These are phyloP conservation scores for Rhynchophorus ferrugineus DNA, from an alignment of 1,140 invertebrate species.

Conservation along the genomic window DNA sequence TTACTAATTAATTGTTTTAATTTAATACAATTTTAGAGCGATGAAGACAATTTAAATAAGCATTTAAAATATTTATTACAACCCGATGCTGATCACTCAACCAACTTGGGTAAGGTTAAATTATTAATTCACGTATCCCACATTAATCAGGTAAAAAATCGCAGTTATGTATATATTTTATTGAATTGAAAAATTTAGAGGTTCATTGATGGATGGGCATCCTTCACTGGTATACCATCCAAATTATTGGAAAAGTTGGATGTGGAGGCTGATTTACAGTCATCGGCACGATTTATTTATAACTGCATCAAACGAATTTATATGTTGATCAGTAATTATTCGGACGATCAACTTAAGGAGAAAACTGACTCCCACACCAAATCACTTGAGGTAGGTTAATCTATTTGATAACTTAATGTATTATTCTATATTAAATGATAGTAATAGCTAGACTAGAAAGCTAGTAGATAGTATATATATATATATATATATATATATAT, in stretches of 20 bases:
- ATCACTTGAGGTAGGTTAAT: not conserved
- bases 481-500: too few species aligned
- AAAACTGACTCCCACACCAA: not conserved
- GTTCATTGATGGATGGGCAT: constrained; percentile 21
- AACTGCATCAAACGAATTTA: constrained; percentile 26
- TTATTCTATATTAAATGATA: too few species aligned
- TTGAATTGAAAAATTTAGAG: constrained; percentile 19
- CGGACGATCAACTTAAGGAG: constrained; percentile 1
- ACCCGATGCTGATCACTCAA: not conserved
- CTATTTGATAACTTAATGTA: too few species aligned
- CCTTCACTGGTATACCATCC: constrained; percentile 15
- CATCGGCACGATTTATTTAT: constrained; percentile 15
- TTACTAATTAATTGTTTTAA: too few species aligned
- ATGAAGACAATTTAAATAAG: constrained; percentile 21
- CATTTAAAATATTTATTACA: constrained; percentile 11
- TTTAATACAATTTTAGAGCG: constrained; percentile 14
- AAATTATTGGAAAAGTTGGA: constrained; percentile 21
- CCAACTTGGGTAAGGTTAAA: constrained; percentile 1
- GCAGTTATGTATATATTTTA: too few species aligned
- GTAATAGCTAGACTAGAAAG: too few species aligned
- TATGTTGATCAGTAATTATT: constrained; percentile 4
- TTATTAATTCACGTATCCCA: constrained; percentile 17
- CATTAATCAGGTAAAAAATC: constrained; percentile 16
- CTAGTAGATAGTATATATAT: too few species aligned
- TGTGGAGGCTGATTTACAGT: constrained; percentile 9